A percentile compares a stretch with the other conserved stretches of the same genome.
Evolutionary conservation across 1,140 invertebrate species (phyloP).

Genomic region (Brachionus angularis): DNA sequence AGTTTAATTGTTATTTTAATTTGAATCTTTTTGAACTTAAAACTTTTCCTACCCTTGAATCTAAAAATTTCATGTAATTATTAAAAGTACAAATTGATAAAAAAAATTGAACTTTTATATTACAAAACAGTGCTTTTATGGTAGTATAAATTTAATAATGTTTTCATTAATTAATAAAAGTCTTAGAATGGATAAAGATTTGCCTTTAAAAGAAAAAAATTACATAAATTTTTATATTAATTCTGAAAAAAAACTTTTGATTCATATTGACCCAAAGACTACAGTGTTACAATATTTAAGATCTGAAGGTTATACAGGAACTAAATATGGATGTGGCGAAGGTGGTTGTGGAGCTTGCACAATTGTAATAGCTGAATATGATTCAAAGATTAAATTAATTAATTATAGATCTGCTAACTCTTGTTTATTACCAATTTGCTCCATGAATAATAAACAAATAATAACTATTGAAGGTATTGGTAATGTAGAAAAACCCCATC

Average conservation of each 20-base stretch:
- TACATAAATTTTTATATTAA: conserved; percentile 38
- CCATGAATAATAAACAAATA: conserved; percentile 11
- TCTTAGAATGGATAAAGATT: too few species aligned
- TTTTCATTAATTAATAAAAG: too few species aligned
- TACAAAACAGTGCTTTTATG: too few species aligned
- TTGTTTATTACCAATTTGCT: conserved; percentile 21
- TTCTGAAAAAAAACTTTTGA: neutral
- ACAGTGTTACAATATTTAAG: conserved; percentile 21
- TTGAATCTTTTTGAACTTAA: too few species aligned
- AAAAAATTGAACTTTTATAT: too few species aligned
- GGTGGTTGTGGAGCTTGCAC: conserved; percentile 76
- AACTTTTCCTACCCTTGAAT: too few species aligned
- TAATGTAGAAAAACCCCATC: conserved; percentile 24
- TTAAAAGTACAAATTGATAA: too few species aligned
- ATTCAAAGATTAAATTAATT: neutral
- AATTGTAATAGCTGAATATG: conserved; percentile 51
- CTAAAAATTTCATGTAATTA: too few species aligned
- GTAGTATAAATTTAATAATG: too few species aligned
- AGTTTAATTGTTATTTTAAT: too few species aligned
- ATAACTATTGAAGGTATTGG: conserved; percentile 43
- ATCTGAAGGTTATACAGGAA: conserved; percentile 55
- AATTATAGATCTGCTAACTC: conserved; percentile 33
- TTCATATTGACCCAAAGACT: neutral
- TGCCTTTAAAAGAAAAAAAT: too few species aligned
- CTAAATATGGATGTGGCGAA: conserved; percentile 71